phyloP scores from a whole-genome alignment of 1,140 invertebrate species.

The Aphaenogaster ashmeadi region DNA sequence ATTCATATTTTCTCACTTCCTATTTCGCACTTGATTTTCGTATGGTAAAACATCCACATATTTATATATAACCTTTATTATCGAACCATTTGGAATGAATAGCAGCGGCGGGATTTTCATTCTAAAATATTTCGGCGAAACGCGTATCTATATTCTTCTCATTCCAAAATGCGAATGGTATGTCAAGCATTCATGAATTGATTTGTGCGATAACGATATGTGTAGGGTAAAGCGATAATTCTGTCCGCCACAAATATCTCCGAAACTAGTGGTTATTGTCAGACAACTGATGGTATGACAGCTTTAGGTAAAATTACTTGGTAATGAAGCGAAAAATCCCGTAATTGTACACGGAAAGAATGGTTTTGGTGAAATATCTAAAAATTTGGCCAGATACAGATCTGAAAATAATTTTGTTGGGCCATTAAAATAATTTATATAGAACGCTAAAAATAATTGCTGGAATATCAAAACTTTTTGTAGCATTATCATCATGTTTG shows the following conservation, averaged over 20 bases:
- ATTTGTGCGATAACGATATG: background rate
- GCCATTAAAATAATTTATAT: too few species aligned
- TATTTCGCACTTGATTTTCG: background rate
- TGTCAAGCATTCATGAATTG: conserved; percentile 10
- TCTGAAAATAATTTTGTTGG: too few species aligned
- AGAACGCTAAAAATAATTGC: too few species aligned
- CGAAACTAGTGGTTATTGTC: background rate
- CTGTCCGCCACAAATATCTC: background rate
- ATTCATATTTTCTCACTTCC: background rate
- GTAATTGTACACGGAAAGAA: too few species aligned
- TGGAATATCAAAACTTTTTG: too few species aligned
- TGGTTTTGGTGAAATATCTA: too few species aligned
- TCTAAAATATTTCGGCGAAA: background rate
- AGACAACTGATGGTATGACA: background rate
- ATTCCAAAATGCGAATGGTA: conserved; percentile 4
- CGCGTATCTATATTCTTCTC: background rate
- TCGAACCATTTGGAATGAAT: conserved; percentile 16
- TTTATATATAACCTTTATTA: background rate
- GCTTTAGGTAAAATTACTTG: background rate
- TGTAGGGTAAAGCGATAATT: background rate
- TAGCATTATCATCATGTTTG: too few species aligned
- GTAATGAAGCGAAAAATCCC: background rate
- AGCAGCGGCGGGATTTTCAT: background rate
- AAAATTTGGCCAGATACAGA: too few species aligned
- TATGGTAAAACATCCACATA: background rate